phyloP scores from a whole-genome alignment of 2,888 invertebrate species.

The Phorcus lineatus region DNA sequence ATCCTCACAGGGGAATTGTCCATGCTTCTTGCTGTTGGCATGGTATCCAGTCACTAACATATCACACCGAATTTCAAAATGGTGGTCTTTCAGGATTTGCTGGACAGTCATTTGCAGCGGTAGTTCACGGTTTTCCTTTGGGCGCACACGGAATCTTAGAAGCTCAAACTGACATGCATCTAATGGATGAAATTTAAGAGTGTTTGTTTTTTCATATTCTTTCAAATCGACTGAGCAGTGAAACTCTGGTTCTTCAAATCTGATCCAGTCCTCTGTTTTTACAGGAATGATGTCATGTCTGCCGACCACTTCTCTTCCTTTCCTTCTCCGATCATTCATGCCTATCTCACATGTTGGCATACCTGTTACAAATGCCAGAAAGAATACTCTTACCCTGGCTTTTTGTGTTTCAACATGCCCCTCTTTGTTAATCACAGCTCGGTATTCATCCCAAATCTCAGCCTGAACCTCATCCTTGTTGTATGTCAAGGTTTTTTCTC shows the following conservation, averaged over 20 bases:
- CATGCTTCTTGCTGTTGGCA: conserved; percentile 93
- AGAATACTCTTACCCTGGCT: conserved; percentile 95
- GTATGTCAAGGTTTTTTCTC: conserved; percentile 73
- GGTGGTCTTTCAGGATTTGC: conserved; percentile 78
- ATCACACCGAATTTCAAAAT: conserved; percentile 96
- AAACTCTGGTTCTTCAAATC: conserved; percentile 94
- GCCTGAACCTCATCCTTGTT: conserved; percentile 75
- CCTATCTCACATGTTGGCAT: conserved; percentile 96
- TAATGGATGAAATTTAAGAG: conserved; percentile 83
- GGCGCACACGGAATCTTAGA: conserved; percentile 94
- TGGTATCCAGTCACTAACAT: conserved; percentile 97
- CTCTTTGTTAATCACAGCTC: conserved; percentile 70
- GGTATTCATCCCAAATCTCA: conserved; percentile 75
- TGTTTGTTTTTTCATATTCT: conserved; percentile 84
- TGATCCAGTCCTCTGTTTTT: conserved; percentile 98
- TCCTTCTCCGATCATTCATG: conserved; percentile 96
- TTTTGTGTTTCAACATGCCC: conserved; percentile 81
- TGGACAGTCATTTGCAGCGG: conserved; percentile 94
- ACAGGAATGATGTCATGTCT: conserved; percentile 97
- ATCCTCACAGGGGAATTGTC: conserved; percentile 85
- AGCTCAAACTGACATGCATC: conserved; percentile 98
- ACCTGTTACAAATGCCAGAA: conserved; percentile 95
- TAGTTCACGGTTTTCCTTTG: conserved; percentile 84
- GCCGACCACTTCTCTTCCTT: conserved; percentile 99
- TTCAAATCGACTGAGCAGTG: conserved; percentile 94